These are phyloP conservation scores for Gymnarchus niloticus DNA, from an alignment of 2,113 vertebrate species.

Conservation along the genomic window DNA sequence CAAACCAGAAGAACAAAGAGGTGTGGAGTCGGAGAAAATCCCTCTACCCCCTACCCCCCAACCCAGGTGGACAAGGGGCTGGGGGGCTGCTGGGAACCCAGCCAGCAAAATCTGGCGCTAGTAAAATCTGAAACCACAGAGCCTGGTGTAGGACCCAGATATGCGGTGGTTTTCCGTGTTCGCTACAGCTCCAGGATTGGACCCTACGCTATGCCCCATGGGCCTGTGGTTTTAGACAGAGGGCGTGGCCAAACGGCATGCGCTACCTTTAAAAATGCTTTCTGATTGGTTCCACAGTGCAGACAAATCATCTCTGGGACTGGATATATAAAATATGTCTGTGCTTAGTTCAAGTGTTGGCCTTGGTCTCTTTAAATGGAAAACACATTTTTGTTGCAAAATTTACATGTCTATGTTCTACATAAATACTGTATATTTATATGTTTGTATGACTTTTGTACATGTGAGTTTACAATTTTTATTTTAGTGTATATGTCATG, in stretches of 20 bases:
- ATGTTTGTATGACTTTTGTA: background rate
- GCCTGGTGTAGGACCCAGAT: background rate
- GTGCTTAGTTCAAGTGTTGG: too few relatives aligned
- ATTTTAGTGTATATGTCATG: background rate
- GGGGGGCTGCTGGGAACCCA: background rate
- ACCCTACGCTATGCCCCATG: background rate
- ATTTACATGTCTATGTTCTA: background rate
- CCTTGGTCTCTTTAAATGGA: too few relatives aligned
- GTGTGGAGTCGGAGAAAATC: background rate
- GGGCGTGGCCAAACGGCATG: background rate
- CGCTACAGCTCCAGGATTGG: background rate
- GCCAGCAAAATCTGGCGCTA: background rate
- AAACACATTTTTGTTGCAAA: background rate
- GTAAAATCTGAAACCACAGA: constrained; percentile 2
- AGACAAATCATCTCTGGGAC: background rate
- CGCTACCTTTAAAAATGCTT: background rate
- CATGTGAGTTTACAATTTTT: background rate
- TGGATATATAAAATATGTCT: too few relatives aligned
- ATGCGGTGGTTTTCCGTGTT: background rate
- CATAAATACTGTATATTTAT: background rate
- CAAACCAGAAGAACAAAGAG: background rate
- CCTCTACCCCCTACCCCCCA: background rate
- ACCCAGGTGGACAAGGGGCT: background rate
- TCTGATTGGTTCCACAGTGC: background rate
- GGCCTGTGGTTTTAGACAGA: background rate